Evolutionary conservation across 2,797 vertebrate species (phyloP).

Genomic region (Ctenosaura bakeri): DNA sequence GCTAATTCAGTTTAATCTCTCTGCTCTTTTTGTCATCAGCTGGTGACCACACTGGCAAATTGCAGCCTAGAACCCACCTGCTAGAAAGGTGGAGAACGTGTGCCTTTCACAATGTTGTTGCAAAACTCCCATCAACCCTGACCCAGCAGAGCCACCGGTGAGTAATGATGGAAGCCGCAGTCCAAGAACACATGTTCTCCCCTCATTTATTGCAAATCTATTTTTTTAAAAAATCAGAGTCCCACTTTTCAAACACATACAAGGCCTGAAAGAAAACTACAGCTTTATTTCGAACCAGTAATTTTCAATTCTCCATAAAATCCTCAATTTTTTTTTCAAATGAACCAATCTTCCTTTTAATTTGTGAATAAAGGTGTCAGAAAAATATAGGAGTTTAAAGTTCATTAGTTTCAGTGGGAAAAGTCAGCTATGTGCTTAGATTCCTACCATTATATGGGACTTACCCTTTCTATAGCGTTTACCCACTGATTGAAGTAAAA

Average conservation of each 20-base stretch:
- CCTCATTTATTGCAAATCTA: not conserved
- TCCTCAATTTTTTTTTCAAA: not conserved
- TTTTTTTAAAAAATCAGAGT: not conserved
- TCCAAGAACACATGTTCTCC: not conserved
- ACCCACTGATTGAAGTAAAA: constrained; percentile 40
- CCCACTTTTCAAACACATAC: not conserved
- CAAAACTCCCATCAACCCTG: not conserved
- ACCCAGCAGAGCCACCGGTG: not conserved
- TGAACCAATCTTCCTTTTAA: too few species aligned
- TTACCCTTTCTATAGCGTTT: constrained; percentile 3
- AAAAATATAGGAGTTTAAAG: not conserved
- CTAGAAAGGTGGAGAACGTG: not conserved
- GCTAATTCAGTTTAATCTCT: not conserved
- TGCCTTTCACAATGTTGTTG: not conserved
- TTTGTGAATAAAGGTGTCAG: not conserved
- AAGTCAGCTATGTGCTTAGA: not conserved
- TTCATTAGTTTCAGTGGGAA: not conserved
- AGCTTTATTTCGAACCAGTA: not conserved
- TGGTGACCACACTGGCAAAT: not conserved
- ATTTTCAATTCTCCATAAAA: not conserved
- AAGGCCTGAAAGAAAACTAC: not conserved
- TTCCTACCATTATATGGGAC: not conserved
- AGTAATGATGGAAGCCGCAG: not conserved
- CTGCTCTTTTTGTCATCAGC: not conserved
- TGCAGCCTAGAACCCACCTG: not conserved